Conservation (phyloP, 2,797 vertebrate species). For the Ciconia nigra region DNA sequence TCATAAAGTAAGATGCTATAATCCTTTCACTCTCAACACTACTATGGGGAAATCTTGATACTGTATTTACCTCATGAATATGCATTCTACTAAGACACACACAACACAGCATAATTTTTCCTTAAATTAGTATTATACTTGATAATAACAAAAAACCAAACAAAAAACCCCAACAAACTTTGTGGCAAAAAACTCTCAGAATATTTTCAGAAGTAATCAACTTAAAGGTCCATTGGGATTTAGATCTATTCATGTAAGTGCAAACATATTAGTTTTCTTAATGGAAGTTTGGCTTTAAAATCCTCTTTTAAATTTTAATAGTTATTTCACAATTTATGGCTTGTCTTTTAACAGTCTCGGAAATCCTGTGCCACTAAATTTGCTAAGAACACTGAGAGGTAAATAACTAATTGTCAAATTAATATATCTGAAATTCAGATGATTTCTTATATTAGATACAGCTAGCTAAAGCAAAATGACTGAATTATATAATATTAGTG, state of each 20-base stretch:
- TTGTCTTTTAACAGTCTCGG: background rate
- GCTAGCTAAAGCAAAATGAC: background rate
- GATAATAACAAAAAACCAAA: background rate
- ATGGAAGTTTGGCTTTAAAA: background rate
- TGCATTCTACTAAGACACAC: background rate
- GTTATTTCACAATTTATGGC: background rate
- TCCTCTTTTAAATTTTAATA: background rate
- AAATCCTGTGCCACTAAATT: background rate
- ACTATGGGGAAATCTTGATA: background rate
- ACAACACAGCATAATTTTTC: background rate
- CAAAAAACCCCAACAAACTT: background rate
- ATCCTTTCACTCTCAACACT: background rate
- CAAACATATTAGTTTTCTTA: background rate
- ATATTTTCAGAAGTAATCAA: background rate
- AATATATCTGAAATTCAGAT: background rate
- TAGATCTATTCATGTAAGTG: background rate
- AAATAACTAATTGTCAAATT: background rate
- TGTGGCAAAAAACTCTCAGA: background rate
- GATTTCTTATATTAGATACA: background rate
- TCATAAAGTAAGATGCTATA: background rate
- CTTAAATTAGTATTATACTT: background rate
- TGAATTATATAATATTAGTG: background rate
- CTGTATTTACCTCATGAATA: background rate
- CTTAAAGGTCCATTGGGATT: background rate
- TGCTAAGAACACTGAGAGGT: background rate